Evolutionary conservation across 1,140 invertebrate genomes (phyloP).

Genomic region (Gryllus bimaculatus): DNA sequence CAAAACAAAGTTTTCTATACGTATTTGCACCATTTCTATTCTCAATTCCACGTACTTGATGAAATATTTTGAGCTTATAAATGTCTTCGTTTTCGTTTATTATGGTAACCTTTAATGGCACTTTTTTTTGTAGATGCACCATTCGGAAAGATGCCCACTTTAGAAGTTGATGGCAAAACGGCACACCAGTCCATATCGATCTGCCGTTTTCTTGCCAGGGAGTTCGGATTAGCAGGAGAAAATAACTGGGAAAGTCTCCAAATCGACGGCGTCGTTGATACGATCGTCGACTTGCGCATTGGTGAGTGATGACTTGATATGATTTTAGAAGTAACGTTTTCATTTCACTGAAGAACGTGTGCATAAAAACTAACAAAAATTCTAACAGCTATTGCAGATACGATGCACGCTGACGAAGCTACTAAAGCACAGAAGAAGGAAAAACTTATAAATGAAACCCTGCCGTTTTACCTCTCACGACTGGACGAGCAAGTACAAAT

Average conservation of each 20-base stretch:
- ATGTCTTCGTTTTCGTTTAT: no score
- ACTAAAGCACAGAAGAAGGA: slow-evolving; percentile 29
- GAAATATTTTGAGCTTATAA: no score
- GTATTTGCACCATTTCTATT: no score
- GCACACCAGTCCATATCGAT: slow-evolving; percentile 31
- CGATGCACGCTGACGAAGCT: slow-evolving; percentile 29
- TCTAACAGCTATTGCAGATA: slow-evolving; percentile 26
- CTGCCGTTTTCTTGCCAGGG: slow-evolving; percentile 31
- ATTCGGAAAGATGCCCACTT: slow-evolving; percentile 29
- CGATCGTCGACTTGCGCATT: slow-evolving; percentile 29
- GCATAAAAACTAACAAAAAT: neutral
- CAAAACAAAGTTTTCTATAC: no score
- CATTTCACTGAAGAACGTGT: no score
- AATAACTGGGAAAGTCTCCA: slow-evolving; percentile 28
- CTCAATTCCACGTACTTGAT: no score
- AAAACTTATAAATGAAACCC: slow-evolving; percentile 29
- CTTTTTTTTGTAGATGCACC: slow-evolving; percentile 26
- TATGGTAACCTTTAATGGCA: no score
- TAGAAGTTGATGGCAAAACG: slow-evolving; percentile 31
- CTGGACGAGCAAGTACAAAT: slow-evolving; percentile 42
- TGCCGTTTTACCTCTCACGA: slow-evolving; percentile 33
- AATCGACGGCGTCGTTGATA: slow-evolving; percentile 27
- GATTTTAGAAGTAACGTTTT: no score
- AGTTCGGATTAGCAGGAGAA: slow-evolving; percentile 28
- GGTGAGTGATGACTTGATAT: slow-evolving; percentile 23